These are phyloP conservation scores for Ruditapes philippinarum DNA, from an alignment of 1,140 invertebrate species.

Conservation along the genomic window DNA sequence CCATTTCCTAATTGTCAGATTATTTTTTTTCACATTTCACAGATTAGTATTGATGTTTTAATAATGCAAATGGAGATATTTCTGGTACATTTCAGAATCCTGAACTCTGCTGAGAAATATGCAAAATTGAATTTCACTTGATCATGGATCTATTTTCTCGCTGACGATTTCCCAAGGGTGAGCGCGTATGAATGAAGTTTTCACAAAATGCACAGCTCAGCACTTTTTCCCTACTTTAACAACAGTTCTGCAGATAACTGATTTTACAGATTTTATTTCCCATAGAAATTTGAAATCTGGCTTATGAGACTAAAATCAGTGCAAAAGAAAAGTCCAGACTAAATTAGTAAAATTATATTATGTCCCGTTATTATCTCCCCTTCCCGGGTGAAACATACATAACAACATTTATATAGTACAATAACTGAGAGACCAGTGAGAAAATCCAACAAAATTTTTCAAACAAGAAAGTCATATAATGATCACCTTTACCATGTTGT, in stretches of 20 bases:
- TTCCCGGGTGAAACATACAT: too few relatives aligned
- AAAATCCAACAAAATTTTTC: too few relatives aligned
- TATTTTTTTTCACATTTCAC: too few relatives aligned
- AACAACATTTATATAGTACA: too few relatives aligned
- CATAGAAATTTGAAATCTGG: background rate
- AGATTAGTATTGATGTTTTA: background rate
- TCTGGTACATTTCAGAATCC: background rate
- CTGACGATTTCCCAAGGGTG: background rate
- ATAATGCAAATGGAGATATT: background rate
- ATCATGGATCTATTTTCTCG: background rate
- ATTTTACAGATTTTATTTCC: background rate
- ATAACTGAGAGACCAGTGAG: too few relatives aligned
- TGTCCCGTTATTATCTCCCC: too few relatives aligned
- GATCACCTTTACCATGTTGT: too few relatives aligned
- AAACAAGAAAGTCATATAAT: too few relatives aligned
- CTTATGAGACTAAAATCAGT: too few relatives aligned
- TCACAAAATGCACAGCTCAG: background rate
- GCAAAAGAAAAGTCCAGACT: too few relatives aligned
- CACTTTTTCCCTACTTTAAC: background rate
- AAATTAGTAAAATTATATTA: too few relatives aligned
- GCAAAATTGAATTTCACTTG: constrained; percentile 7
- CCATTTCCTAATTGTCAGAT: too few relatives aligned
- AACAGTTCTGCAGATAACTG: background rate
- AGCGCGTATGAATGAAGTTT: background rate
- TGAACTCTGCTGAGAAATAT: background rate